Conservation (phyloP, 2,888 invertebrate species). For the Spilosoma lubricipeda region DNA sequence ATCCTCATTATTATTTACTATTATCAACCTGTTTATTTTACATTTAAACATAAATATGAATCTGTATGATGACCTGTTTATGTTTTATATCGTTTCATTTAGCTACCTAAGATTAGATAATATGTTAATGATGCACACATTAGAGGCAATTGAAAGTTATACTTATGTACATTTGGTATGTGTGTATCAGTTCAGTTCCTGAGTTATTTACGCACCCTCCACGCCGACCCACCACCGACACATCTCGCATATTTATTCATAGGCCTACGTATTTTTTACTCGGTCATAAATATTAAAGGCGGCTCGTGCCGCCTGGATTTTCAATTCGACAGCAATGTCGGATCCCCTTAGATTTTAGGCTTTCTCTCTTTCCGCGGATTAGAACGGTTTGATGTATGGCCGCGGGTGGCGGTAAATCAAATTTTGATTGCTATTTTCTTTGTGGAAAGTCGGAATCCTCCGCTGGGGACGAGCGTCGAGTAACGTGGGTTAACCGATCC, state of each 20-base stretch:
- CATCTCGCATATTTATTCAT: constrained; percentile 74
- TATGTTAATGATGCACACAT: constrained; percentile 4
- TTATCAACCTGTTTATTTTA: background rate
- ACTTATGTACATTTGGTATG: constrained; percentile 15
- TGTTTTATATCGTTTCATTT: no score
- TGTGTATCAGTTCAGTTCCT: constrained; percentile 38
- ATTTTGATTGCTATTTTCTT: constrained; percentile 86
- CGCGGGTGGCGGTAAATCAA: constrained; percentile 86
- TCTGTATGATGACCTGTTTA: no score
- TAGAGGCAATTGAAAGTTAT: constrained; percentile 7
- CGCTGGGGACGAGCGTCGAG: constrained; percentile 73
- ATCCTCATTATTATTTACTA: background rate
- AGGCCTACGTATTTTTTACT: constrained; percentile 75
- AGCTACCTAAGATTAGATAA: background rate
- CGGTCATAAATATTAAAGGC: constrained; percentile 82
- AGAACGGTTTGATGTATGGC: constrained; percentile 83
- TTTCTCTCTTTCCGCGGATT: constrained; percentile 81
- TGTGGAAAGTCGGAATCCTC: constrained; percentile 82
- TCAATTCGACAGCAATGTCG: constrained; percentile 78
- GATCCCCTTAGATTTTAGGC: constrained; percentile 82
- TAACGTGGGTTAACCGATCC: constrained; percentile 84
- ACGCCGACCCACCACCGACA: constrained; percentile 29
- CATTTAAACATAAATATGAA: no score
- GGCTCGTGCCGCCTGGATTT: constrained; percentile 76
- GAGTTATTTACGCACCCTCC: constrained; percentile 46